phyloP scores from a whole-genome alignment of 2,888 invertebrate species.

The Eupithecia vulgata region DNA sequence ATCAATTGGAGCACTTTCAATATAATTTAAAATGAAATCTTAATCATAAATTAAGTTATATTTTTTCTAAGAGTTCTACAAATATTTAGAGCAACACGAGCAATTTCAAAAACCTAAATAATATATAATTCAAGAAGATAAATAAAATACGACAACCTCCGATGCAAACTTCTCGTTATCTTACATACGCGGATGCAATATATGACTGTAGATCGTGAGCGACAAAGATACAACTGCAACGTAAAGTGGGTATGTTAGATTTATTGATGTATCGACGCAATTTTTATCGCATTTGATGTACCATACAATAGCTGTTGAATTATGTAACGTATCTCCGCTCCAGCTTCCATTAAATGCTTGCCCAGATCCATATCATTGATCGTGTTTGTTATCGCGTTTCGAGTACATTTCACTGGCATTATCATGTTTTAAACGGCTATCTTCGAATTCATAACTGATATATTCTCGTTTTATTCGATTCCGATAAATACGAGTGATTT shows the following conservation, averaged over 20 bases:
- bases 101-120: not conserved
- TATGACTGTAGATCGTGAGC: slow-evolving; percentile 11
- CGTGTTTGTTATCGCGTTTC: slow-evolving; percentile 11
- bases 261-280: slow-evolving; percentile 26
- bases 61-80: not conserved
- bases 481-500: not conserved
- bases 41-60: not conserved
- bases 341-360: slow-evolving; percentile 25
- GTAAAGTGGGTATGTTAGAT: slow-evolving; percentile 21
- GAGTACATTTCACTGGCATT: slow-evolving; percentile 16
- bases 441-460: not conserved
- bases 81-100: not conserved
- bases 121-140: not conserved
- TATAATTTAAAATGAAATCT: not conserved
- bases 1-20: not conserved
- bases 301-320: slow-evolving; percentile 19
- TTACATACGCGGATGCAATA: slow-evolving; percentile 7
- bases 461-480: not conserved
- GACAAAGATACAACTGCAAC: slow-evolving; percentile 26
- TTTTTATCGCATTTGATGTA: slow-evolving; percentile 24
- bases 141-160: not conserved
- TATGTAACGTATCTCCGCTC: slow-evolving; percentile 19
- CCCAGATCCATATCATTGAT: slow-evolving; percentile 28
- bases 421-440: slow-evolving; percentile 18
- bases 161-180: not conserved